Base-by-base conservation (phyloP, 2,797 vertebrate genomes). In the Menidia menidia region DNA sequence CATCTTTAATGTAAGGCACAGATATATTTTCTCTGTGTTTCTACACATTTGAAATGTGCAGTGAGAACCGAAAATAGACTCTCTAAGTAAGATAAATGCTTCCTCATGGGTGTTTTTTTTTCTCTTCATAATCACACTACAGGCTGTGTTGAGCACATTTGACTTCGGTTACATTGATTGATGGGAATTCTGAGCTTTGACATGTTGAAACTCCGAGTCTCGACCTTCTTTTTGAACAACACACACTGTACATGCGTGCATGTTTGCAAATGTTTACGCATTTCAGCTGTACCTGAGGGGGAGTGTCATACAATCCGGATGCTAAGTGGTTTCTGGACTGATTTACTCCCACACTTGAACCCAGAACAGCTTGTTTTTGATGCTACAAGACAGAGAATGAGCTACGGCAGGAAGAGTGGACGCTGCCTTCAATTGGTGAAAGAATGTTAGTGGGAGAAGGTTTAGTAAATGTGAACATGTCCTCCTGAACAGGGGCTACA, bases 301-400 rank as follows among this genome's bases (percentile, higher is more conserved):
- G 44, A 68, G 68, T 59, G 72, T 82, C 57, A 12, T 42, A 55
- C 33, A 19, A 55, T 31, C 42, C n/a, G 15, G 35, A 53, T 42
- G 25, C 25, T 45, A 15, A 50, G 58, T 18, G 16, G 25, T 42
- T 16, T 42, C 32, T 58, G 64, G 19, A 68, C 59, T 55, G 41
- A 61, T 39, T 70, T 68, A 64, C 63, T 60, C 69, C 65, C 73
- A 59, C 63, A 64, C 35, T 13, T 59, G 56, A 54, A 71, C 66
- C 64, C 51, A 70, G 30, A 66, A 66, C 62, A 82, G 56, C 60
- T 68, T 82, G 43, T 67, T 43, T 66, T 25, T 15, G n/a, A 48
- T 18, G 45, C 47, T 45, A 11, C 53, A 16, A 69, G 48, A 75
- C 50, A 44, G 52, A 15, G 9, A 39, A 39, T 6, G 5, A 39